These are phyloP conservation scores for Helicoverpa armigera DNA, from an alignment of 1,140 invertebrate species.

Conservation along the genomic window DNA sequence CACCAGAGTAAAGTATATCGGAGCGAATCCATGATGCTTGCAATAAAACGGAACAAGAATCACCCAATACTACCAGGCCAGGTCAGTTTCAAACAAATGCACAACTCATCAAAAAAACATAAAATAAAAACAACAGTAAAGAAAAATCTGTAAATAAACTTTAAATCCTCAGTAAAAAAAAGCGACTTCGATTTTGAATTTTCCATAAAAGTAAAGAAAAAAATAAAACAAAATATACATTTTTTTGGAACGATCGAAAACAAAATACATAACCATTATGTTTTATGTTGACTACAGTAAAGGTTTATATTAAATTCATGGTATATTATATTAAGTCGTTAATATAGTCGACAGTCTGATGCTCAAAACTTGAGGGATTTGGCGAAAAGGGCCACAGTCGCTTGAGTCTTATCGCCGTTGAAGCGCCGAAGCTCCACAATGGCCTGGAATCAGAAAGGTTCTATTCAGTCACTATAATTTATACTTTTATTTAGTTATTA, in stretches of 20 bases:
- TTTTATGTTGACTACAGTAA: neutral
- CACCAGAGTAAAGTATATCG: neutral
- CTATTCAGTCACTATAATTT: too few relatives aligned
- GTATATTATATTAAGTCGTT: neutral
- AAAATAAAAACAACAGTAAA: too few relatives aligned
- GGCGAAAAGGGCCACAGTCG: conserved; percentile 93
- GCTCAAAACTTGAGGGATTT: conserved; percentile 92
- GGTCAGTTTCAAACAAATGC: too few relatives aligned
- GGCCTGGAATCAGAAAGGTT: conserved; percentile 85
- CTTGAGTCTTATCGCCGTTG: conserved; percentile 94
- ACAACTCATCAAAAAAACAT: too few relatives aligned
- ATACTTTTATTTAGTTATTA: too few relatives aligned
- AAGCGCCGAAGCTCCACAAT: conserved; percentile 92
- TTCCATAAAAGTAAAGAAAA: conserved; percentile 12
- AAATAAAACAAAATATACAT: neutral
- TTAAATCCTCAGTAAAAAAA: too few relatives aligned
- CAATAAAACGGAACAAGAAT: too few relatives aligned
- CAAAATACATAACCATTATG: neutral
- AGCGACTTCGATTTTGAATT: neutral
- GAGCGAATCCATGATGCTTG: too few relatives aligned
- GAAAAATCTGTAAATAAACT: too few relatives aligned
- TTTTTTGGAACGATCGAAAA: conserved; percentile 12
- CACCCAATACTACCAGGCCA: too few relatives aligned
- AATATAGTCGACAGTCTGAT: conserved; percentile 3
- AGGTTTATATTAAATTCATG: conserved; percentile 7